Conservation (phyloP, 30 jellyfish, hydroid and myxozoan genomes). For the Sanderia malayensis region DNA sequence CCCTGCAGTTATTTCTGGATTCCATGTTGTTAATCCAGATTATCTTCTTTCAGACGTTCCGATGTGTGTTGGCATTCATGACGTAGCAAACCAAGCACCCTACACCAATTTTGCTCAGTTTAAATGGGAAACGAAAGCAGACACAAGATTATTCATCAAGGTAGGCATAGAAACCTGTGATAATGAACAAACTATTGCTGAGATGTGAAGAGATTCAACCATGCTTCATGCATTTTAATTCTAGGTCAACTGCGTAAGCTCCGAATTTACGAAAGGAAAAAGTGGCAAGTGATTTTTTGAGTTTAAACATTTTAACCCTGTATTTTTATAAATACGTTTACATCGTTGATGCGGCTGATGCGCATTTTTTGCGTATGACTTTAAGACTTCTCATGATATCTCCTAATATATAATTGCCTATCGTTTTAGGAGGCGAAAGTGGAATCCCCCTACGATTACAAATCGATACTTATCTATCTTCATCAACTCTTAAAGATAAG, state of each 20-base stretch:
- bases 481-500: slow-evolving; percentile 12
- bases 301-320: too few relatives aligned
- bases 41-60: slow-evolving; percentile 82
- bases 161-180: too few relatives aligned
- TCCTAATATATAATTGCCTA: too few relatives aligned
- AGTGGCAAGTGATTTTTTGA: slow-evolving; percentile 77
- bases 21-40: too few relatives aligned
- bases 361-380: too few relatives aligned
- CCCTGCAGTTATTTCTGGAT: too few relatives aligned
- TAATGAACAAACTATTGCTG: too few relatives aligned
- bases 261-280: slow-evolving; percentile 89
- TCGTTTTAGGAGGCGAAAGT: slow-evolving; percentile 82
- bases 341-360: too few relatives aligned
- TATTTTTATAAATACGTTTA: too few relatives aligned
- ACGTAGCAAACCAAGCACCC: slow-evolving; percentile 51
- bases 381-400: too few relatives aligned
- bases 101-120: slow-evolving; percentile 71
- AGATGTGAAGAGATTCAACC: too few relatives aligned
- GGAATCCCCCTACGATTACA: slow-evolving; percentile 92
- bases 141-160: slow-evolving; percentile 65
- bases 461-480: slow-evolving; percentile 39
- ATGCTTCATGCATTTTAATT: too few relatives aligned
- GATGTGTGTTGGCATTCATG: slow-evolving; percentile 82
- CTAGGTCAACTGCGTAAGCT: slow-evolving; percentile 88
- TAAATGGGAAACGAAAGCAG: slow-evolving; percentile 74